Percentiles rank a stretch among this genome's conserved stretches.
These are phyloP conservation scores for Hassar affinis DNA, from an alignment of 2,113 vertebrate genomes.

Conservation along the genomic window DNA sequence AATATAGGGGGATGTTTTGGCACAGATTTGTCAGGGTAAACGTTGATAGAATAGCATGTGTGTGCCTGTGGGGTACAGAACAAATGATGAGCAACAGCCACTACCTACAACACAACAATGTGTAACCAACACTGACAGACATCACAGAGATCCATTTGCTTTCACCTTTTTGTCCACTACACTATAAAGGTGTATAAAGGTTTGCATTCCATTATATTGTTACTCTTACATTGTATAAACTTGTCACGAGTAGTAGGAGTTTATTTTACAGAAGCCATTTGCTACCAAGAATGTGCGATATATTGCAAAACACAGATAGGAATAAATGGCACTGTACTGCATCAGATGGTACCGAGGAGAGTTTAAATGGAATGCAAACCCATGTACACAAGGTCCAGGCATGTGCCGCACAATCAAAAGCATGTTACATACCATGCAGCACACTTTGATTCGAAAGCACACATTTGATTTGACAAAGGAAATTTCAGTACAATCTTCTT, in stretches of 20 bases:
- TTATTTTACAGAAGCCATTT: slow-evolving; percentile 27
- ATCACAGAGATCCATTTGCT: slow-evolving; percentile 25
- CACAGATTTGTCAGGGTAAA: slow-evolving; percentile 22
- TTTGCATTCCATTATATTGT: slow-evolving; percentile 51
- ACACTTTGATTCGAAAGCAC: slow-evolving; percentile 35
- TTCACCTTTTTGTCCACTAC: slow-evolving; percentile 27
- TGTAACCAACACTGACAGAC: slow-evolving; percentile 40
- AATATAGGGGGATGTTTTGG: slow-evolving; percentile 37
- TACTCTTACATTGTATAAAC: slow-evolving; percentile 7
- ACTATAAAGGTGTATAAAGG: slow-evolving; percentile 36
- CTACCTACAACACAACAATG: slow-evolving; percentile 24
- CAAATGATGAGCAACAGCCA: slow-evolving; percentile 30
- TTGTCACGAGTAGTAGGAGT: slow-evolving; percentile 3
- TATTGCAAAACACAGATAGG: slow-evolving; percentile 41
- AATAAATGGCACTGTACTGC: slow-evolving; percentile 35
- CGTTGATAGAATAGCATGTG: slow-evolving; percentile 29
- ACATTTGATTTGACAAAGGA: slow-evolving; percentile 34
- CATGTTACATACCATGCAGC: slow-evolving; percentile 25
- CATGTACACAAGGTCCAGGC: slow-evolving; percentile 28
- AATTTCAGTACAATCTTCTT: slow-evolving; percentile 57
- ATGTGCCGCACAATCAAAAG: slow-evolving; percentile 37
- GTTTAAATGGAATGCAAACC: slow-evolving; percentile 53
- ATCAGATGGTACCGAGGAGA: slow-evolving; percentile 19
- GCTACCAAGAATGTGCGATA: slow-evolving; percentile 22
- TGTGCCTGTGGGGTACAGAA: slow-evolving; percentile 40